phyloP scores from a whole-genome alignment of 2,797 vertebrate species.

The Dendrocincla tyrannina region DNA sequence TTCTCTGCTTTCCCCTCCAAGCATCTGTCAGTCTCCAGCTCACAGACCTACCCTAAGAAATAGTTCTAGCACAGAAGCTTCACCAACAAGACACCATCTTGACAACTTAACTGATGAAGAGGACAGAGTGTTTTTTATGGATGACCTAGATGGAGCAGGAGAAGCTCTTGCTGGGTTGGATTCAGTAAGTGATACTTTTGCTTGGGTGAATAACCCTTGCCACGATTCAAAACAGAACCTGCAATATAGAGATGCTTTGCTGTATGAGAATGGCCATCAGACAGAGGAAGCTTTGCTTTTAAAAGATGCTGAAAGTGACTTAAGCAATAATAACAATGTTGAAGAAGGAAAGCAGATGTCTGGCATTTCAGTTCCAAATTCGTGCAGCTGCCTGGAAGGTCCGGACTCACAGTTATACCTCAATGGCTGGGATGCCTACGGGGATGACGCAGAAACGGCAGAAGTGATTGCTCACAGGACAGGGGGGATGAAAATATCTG shows the following conservation, averaged over 20 bases:
- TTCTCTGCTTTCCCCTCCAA: slow-evolving; percentile 92
- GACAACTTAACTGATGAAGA: slow-evolving; percentile 80
- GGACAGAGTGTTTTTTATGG: slow-evolving; percentile 95
- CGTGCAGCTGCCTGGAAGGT: slow-evolving; percentile 76
- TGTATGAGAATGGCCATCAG: slow-evolving; percentile 69
- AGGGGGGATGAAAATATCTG: slow-evolving; percentile 97
- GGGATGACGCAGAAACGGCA: slow-evolving; percentile 81
- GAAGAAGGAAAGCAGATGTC: slow-evolving; percentile 53
- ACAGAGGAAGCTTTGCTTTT: slow-evolving; percentile 43
- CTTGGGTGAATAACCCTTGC: slow-evolving; percentile 51
- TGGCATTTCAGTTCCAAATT: slow-evolving; percentile 63
- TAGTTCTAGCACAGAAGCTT: slow-evolving; percentile 80
- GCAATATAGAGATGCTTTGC: slow-evolving; percentile 46
- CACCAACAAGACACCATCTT: slow-evolving; percentile 75
- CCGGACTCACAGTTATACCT: slow-evolving; percentile 78
- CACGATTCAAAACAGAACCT: slow-evolving; percentile 51
- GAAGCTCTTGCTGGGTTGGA: slow-evolving; percentile 74
- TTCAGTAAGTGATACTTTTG: slow-evolving; percentile 35
- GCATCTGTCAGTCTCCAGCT: slow-evolving; percentile 88
- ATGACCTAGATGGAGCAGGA: slow-evolving; percentile 85
- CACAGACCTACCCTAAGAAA: slow-evolving; percentile 74
- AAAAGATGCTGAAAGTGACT: slow-evolving; percentile 68
- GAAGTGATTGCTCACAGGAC: slow-evolving; percentile 94
- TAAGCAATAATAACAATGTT: slow-evolving; percentile 67
- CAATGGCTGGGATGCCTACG: slow-evolving; percentile 86